Evolutionary conservation across 2,113 vertebrate genomes (phyloP), one percentile per base, ranked within the genome.

Genomic region (Ptychochromis oligacanthus): DNA sequence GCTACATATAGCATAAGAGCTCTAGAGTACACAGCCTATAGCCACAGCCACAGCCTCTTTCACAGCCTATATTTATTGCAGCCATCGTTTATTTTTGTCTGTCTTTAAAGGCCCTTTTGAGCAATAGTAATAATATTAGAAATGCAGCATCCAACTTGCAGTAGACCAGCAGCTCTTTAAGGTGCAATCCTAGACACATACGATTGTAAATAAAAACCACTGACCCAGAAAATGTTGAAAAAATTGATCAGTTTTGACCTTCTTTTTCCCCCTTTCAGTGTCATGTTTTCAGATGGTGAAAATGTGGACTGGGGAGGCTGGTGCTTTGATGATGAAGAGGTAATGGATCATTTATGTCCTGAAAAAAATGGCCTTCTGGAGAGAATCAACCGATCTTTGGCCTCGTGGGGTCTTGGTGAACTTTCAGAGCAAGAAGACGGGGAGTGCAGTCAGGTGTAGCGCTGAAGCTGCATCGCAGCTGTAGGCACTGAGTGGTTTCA

Each of bases 301-400:
- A 95, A 93, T 15, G 95, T 95, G 81, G 95, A 96, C 88, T 96
- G 95, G 95, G 20, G 88, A 1, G 95, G 94, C 59, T 96, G 95
- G 95, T 95, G 93, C 82, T 90, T 96, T 14, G 94, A 95, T 34
- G 94, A 95, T 7, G 86, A 93, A 3, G 94, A 95, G 18, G 88
- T 95, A 22, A 81, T 93, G 83, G 87, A 90, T 77, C 72, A 83
- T 46, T 24, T 94, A 65, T 54, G 22, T 0, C 92, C 92, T 8
- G 46, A 18, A 10, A 22, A 20, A 1, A 82, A 88, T 55, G 87
- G 87, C 6, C 36, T 87, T 2, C n/a, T 90, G 54, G 90, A 94
- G 46, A 85, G 65, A 58, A 77, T 92, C 56, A 87, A 26, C 6
- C 5, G 52, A 26, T 86, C 84, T 0, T 70, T 92, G 79, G n/a